These are phyloP conservation scores for Chondrilla cf. caribensis DNA, from an alignment of 37 sponge, comb jelly and placozoan species.

Conservation along the genomic window DNA sequence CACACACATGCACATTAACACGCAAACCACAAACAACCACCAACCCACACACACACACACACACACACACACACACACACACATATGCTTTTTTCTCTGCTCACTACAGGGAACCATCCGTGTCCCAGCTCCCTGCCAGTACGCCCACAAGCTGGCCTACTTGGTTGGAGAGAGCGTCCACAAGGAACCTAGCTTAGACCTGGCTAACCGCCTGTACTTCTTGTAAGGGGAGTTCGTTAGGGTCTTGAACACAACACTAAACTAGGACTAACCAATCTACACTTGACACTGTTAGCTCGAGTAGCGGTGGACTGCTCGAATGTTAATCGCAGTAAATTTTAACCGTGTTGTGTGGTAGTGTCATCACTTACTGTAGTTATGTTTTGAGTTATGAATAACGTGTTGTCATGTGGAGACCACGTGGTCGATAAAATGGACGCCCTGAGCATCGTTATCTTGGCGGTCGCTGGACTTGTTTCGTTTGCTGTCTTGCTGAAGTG, in stretches of 20 bases:
- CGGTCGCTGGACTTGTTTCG: background rate
- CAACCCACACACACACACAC: no score
- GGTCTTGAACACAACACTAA: no score
- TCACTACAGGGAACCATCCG: slow-evolving; percentile 86
- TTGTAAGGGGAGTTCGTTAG: slow-evolving; percentile 62
- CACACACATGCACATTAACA: no score
- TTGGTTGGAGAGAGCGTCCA: slow-evolving; percentile 95
- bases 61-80: no score
- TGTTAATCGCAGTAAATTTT: no score
- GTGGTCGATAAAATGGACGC: background rate
- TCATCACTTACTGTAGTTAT: no score
- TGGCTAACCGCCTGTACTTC: slow-evolving; percentile 90
- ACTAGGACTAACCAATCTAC: no score
- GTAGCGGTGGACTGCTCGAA: no score
- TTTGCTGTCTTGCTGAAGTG: background rate
- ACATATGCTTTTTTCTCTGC: background rate
- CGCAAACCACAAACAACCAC: no score
- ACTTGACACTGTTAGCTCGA: no score
- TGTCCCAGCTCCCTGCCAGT: slow-evolving; percentile 98
- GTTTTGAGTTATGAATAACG: no score
- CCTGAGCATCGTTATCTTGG: background rate
- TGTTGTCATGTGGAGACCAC: background rate
- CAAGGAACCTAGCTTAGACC: slow-evolving; percentile 56
- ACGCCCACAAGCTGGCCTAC: slow-evolving; percentile 98
- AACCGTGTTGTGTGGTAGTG: no score